Evolutionary conservation across 2,113 vertebrate genomes (phyloP).

Genomic region (Corythornis madagascariensis): DNA sequence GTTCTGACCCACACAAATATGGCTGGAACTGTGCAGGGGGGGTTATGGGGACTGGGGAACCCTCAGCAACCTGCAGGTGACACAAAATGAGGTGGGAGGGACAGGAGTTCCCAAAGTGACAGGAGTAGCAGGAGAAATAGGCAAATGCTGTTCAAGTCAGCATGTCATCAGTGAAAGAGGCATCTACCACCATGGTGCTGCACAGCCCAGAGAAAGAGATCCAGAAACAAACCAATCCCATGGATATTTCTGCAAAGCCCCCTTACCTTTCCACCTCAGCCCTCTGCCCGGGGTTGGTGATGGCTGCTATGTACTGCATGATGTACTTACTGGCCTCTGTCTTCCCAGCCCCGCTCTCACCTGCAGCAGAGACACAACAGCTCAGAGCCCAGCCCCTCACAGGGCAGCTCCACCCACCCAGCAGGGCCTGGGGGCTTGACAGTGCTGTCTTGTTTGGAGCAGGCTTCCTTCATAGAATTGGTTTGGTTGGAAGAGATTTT

Average conservation of each 20-base stretch:
- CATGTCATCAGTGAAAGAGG: neutral
- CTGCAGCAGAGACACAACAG: constrained; percentile 67
- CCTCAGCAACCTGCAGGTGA: too few relatives aligned
- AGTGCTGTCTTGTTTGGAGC: neutral
- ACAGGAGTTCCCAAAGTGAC: neutral
- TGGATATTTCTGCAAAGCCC: neutral
- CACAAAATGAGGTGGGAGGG: too few relatives aligned
- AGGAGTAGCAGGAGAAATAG: neutral
- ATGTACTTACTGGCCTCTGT: constrained; percentile 99
- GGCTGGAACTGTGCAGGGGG: too few relatives aligned
- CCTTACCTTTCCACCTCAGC: constrained; percentile 95
- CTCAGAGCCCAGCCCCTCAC: neutral
- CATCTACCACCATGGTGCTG: neutral
- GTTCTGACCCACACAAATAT: too few relatives aligned
- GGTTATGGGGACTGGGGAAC: too few relatives aligned
- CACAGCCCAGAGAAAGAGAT: neutral
- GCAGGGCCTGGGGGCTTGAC: rapidly evolving
- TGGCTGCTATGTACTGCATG: constrained; percentile 99
- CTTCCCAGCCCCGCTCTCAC: constrained; percentile 97
- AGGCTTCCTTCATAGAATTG: neutral
- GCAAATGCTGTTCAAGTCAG: neutral
- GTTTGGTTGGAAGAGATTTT: too few relatives aligned
- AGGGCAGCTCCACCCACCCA: rapidly evolving
- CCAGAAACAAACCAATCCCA: neutral
- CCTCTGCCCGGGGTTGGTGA: constrained; percentile 95